Evolutionary conservation across 2,113 vertebrate species (phyloP).

Genomic region (Trachemys scripta): DNA sequence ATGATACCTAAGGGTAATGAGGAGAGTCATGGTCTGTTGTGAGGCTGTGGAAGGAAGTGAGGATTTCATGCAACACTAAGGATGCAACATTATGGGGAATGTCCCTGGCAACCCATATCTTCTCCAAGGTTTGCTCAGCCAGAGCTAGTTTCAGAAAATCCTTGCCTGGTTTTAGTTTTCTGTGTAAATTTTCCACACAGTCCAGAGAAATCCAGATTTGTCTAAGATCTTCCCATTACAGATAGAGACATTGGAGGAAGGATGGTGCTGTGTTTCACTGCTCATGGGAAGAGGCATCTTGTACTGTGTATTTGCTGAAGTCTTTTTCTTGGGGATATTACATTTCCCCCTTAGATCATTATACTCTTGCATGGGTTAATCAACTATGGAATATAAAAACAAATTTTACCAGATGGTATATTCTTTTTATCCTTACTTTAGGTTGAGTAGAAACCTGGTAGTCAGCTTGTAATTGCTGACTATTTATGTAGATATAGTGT

Average conservation of each 20-base stretch:
- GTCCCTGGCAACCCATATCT: not conserved
- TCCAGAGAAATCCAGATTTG: not conserved
- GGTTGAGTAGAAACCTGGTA: not conserved
- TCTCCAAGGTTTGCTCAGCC: not conserved
- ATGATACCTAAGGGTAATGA: not conserved
- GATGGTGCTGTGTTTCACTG: not conserved
- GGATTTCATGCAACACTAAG: not conserved
- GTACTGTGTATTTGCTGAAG: not conserved
- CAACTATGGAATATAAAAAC: not conserved
- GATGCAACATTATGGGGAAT: not conserved
- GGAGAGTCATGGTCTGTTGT: not conserved
- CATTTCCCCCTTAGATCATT: not conserved
- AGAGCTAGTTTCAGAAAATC: not conserved
- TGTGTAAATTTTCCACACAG: not conserved
- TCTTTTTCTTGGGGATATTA: not conserved
- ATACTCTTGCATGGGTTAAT: not conserved
- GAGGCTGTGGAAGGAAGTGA: not conserved
- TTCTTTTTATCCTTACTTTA: not conserved
- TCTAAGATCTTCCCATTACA: not conserved
- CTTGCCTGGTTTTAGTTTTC: not conserved
- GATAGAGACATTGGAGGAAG: not conserved
- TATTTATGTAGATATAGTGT: not conserved
- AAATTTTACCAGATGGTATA: not conserved
- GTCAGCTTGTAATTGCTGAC: not conserved
- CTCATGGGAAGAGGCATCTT: not conserved